A percentile compares a stretch with the other conserved stretches of the same genome.
Evolutionary conservation across 2,797 vertebrate genomes (phyloP).

Genomic region (Characodon lateralis): DNA sequence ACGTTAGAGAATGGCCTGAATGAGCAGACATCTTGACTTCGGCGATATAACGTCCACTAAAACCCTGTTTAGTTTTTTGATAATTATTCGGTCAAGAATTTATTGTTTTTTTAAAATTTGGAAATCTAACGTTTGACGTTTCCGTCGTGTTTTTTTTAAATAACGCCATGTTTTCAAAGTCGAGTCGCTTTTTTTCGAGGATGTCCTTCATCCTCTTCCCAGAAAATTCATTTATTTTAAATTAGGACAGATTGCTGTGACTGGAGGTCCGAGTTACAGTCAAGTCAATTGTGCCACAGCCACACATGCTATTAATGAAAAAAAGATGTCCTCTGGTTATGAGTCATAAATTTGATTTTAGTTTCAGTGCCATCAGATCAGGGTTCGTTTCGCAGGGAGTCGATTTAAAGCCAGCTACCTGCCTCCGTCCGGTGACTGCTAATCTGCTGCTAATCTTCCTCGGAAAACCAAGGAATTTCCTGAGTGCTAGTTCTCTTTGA

Average conservation of each 20-base stretch:
- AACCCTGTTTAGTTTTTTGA: conserved; percentile 28
- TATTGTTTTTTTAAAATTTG: not conserved
- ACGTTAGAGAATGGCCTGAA: conserved; percentile 61
- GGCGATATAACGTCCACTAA: conserved; percentile 61
- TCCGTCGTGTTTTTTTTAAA: not conserved
- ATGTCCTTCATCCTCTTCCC: conserved; percentile 56
- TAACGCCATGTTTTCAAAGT: not conserved
- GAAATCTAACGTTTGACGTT: not conserved
- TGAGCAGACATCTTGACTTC: conserved; percentile 82
- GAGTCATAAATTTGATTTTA: not conserved
- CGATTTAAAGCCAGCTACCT: conserved; percentile 36
- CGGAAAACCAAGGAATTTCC: conserved; percentile 27
- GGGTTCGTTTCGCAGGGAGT: conserved; percentile 2
- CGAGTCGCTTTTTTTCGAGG: conserved; percentile 43
- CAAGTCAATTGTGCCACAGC: not conserved
- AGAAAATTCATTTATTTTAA: conserved; percentile 49
- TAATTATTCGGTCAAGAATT: conserved; percentile 28
- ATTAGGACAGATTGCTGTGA: conserved; percentile 18
- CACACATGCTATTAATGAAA: not conserved
- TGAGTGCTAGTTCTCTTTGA: conserved; percentile 1
- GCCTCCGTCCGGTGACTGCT: conserved; percentile 29
- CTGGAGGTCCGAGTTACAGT: not conserved
- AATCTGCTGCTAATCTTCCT: conserved; percentile 65
- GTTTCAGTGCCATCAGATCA: not conserved
- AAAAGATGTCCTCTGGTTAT: not conserved